phyloP scores from a whole-genome alignment of 2,888 invertebrate species.

The Leptinotarsa tumamoca region DNA sequence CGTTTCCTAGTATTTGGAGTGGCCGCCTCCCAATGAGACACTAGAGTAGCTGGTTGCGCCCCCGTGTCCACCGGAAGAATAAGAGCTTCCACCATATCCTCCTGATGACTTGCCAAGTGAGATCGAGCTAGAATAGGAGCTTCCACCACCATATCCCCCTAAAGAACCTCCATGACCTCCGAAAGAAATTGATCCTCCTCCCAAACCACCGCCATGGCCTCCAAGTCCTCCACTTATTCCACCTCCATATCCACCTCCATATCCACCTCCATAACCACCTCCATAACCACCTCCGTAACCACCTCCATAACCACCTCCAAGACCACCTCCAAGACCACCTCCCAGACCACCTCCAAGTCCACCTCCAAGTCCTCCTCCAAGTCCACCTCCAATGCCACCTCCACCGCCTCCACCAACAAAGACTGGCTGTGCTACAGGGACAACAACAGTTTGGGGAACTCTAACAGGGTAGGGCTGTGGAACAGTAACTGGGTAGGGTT shows the following conservation, averaged over 20 bases:
- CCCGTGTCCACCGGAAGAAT: constrained; percentile 45
- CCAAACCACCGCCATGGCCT: constrained; percentile 43
- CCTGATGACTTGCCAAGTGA: constrained; percentile 41
- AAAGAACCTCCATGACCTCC: constrained; percentile 38
- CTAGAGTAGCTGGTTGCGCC: constrained; percentile 54
- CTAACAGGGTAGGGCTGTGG: constrained; percentile 68
- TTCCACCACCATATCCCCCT: constrained; percentile 37
- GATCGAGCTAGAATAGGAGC: constrained; percentile 33
- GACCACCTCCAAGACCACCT: constrained; percentile 43
- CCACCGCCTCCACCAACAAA: constrained; percentile 52
- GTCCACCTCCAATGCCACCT: constrained; percentile 44
- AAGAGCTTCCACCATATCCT: constrained; percentile 34
- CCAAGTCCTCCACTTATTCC: constrained; percentile 45
- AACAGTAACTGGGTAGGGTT: constrained; percentile 70
- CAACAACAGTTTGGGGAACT: constrained; percentile 57
- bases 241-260: constrained; percentile 42
- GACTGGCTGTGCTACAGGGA: constrained; percentile 55
- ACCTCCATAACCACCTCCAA: constrained; percentile 41
- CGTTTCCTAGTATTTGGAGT: constrained; percentile 45
- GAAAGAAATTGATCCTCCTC: constrained; percentile 30
- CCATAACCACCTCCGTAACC: constrained; percentile 39
- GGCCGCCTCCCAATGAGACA: constrained; percentile 49
- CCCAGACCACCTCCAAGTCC: constrained; percentile 40
- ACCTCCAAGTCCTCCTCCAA: constrained; percentile 45
- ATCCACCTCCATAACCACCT: constrained; percentile 39